Percentiles rank a stretch among this genome's conserved stretches.
These are phyloP conservation scores for Euura saliciscinereae DNA, from an alignment of 1,140 invertebrate genomes.

Conservation along the genomic window DNA sequence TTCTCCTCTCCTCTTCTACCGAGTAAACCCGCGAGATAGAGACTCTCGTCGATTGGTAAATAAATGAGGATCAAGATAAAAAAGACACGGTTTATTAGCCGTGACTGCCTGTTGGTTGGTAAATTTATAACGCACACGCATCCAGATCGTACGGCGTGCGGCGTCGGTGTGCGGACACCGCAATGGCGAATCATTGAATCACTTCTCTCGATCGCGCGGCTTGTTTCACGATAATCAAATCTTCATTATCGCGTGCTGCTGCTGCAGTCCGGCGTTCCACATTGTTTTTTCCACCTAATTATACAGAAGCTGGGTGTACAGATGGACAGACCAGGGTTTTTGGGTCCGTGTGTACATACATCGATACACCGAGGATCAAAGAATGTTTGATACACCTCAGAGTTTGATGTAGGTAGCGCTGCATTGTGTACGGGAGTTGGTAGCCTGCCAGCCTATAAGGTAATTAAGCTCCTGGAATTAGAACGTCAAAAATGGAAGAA, in stretches of 20 bases:
- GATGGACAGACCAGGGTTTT: too few relatives aligned
- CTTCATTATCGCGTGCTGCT: too few relatives aligned
- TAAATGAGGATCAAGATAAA: slow-evolving; percentile 18
- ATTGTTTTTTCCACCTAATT: too few relatives aligned
- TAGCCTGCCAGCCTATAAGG: slow-evolving; percentile 20
- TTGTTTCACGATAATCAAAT: too few relatives aligned
- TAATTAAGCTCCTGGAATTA: slow-evolving; percentile 47
- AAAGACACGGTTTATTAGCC: slow-evolving; percentile 25
- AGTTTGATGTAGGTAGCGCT: too few relatives aligned
- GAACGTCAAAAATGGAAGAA: slow-evolving; percentile 33
- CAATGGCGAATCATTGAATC: not conserved
- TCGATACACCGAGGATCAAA: too few relatives aligned
- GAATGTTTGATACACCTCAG: too few relatives aligned
- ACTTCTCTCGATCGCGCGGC: too few relatives aligned
- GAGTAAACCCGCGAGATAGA: not conserved
- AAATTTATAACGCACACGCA: slow-evolving; percentile 22
- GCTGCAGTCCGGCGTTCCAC: too few relatives aligned
- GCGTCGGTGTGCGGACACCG: not conserved
- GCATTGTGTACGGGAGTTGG: too few relatives aligned
- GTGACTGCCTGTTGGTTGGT: slow-evolving; percentile 24
- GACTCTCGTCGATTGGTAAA: slow-evolving; percentile 7
- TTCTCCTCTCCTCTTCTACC: slow-evolving; percentile 10
- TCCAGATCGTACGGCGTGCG: slow-evolving; percentile 16
- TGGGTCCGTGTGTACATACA: too few relatives aligned
- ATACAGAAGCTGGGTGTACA: too few relatives aligned